These are phyloP conservation scores for Drosophila arawakana DNA, from an alignment of 1,140 invertebrate genomes.

Conservation along the genomic window DNA sequence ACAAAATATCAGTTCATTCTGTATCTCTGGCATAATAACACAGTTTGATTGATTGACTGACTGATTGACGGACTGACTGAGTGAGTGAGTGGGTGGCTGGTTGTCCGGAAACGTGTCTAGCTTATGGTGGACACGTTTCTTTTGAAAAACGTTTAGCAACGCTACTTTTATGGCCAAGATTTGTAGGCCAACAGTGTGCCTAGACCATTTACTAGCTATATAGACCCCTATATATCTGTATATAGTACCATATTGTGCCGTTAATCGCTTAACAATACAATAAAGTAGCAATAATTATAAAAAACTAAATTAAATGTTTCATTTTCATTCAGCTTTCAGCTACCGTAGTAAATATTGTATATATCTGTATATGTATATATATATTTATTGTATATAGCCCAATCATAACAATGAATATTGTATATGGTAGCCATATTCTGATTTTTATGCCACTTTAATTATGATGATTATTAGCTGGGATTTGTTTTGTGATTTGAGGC, in stretches of 20 bases:
- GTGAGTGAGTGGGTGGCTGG: conserved; percentile 22
- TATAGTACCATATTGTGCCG: conserved; percentile 46
- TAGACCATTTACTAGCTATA: conserved; percentile 22
- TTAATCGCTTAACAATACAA: conserved; percentile 84
- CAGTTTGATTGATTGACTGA: conserved; percentile 36
- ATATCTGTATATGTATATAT: conserved; percentile 29
- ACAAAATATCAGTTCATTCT: conserved; percentile 37
- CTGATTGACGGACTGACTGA: conserved; percentile 17
- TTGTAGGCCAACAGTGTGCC: conserved; percentile 51
- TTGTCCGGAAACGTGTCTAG: conserved; percentile 43
- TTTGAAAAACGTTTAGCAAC: conserved; percentile 8
- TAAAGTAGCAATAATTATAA: conserved; percentile 84
- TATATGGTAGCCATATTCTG: conserved; percentile 79
- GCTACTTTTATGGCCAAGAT: conserved; percentile 75
- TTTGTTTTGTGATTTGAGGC: conserved; percentile 38
- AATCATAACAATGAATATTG: conserved; percentile 75
- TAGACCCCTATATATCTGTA: conserved; percentile 45
- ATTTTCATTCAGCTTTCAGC: background rate
- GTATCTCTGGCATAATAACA: conserved; percentile 47
- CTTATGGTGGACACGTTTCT: conserved; percentile 46
- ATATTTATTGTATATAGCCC: conserved; percentile 32
- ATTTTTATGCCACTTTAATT: conserved; percentile 80
- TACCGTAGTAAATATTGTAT: conserved; percentile 15
- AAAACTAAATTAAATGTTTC: conserved; percentile 79
- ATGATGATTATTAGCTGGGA: conserved; percentile 56